These are phyloP conservation scores for Chloebia gouldiae DNA, from an alignment of 2,113 vertebrate species.

Conservation along the genomic window DNA sequence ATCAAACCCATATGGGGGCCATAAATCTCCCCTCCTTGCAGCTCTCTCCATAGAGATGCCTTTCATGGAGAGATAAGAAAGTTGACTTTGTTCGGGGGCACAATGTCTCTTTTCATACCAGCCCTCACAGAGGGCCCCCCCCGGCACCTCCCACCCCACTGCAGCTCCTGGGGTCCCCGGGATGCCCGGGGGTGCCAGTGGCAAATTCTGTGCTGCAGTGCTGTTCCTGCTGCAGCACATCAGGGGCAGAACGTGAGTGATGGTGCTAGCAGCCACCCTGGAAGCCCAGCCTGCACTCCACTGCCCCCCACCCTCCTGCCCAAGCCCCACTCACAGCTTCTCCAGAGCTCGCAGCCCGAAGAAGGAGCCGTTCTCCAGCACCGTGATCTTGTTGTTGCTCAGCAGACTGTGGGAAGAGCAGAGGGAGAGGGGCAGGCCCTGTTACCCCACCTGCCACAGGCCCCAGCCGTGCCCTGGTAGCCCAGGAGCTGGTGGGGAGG, in stretches of 20 bases:
- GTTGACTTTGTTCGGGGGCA: constrained; percentile 65
- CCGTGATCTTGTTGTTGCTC: constrained; percentile 91
- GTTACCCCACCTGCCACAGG: neutral
- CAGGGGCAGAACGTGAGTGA: rapidly evolving
- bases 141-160: neutral
- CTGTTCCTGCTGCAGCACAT: rapidly evolving
- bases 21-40: constrained; percentile 52
- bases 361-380: constrained; percentile 90
- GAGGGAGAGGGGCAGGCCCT: neutral
- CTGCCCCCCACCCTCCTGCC: neutral
- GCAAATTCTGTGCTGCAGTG: rapidly evolving
- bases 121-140: neutral
- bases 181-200: neutral
- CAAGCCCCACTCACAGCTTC: constrained; percentile 86
- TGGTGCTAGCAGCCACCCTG: rapidly evolving
- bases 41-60: constrained; percentile 66
- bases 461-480: rapidly evolving
- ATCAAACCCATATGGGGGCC: constrained; percentile 61
- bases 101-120: constrained; percentile 63
- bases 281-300: neutral
- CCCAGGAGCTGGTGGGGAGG: rapidly evolving
- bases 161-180: neutral
- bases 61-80: constrained; percentile 68
- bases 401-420: constrained; percentile 80
- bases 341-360: constrained; percentile 85